Base-by-base conservation (phyloP, 1,140 invertebrate genomes). In the Pantala flavescens region DNA sequence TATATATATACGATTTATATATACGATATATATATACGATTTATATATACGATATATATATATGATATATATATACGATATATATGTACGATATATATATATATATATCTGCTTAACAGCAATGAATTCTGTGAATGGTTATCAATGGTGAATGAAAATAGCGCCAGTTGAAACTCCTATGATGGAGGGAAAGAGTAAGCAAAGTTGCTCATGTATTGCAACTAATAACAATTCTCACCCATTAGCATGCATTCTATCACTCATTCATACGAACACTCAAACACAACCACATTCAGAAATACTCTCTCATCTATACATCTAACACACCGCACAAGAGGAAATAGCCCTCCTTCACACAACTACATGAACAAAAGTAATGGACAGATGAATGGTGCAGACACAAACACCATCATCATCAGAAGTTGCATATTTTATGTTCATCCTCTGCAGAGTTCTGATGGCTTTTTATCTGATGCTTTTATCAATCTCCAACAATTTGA, bases 121-220 rank as follows among this genome's bases (percentile, higher is more conserved):
- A 63, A 19, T 63, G 49, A 63, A 63, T 63, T 19, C 3, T 5
- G 49, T 63, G 49, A 63, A 63, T 21, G n/a, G 49, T 63, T 19
- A 12, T 63, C n/a, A 63, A 19, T 63, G 49, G 49, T 12, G 49
- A 63, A 19, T 63, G 49, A 63, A 63, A 63, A 63, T 21, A 63
- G 49, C 49, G 49, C 49, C 49, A 63, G 49, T 63, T 12, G 12
- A 63, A 7, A 63, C 49, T 63, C 49, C 49, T 63, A 63, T 7
- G 49, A 63, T 63, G 49, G 49, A 63, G 49, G 49, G 49, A 63
- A 21, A 63, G 49, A 63, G 49, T 63, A 63, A 63, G 49, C 49
- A 63, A 63, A 16, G 49, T 63, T 63, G 49, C 49, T 63, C 49
- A 21, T 63, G 49, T 63, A 63, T 63, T 63, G 49, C 49, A 63